Base-by-base conservation (phyloP, 2,113 vertebrate species). In the Oxyruncus cristatus region DNA sequence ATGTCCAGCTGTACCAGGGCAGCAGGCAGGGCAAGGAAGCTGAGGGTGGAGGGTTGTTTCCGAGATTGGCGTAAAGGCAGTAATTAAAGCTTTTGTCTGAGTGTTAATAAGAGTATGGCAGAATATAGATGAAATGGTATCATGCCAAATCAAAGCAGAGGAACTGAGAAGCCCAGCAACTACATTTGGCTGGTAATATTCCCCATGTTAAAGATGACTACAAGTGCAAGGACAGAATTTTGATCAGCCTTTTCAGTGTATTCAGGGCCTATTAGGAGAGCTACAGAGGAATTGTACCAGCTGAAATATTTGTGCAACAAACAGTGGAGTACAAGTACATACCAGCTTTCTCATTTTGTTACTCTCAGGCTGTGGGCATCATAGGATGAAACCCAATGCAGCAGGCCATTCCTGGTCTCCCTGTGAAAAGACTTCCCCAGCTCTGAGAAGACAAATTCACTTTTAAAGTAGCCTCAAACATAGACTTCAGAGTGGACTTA, bases 281-380 rank as follows among this genome's bases (percentile, higher is more conserved):
- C 21, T 68, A 27, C 11, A 62, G 39, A 67, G 39, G 39, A 75
- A 79, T 15, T 0, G 0, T 52, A 50, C 3, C 2, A 4, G 19
- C 7, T 49, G 53, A 81, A 74, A 49, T 37, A 81, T 10, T 42
- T 50, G 35, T 33, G 50, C 20, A 33, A 52, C 59, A 84, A 85
- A 80, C 0, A 1, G 17, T n/a, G 72, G 28, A 14, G 27, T 44
- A 65, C 26, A 61, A 66, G 26, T 14, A 46, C 37, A 23, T 7
- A 75, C 8, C 44, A 52, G 23, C 66, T 81, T 63, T 78, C n/a
- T 65, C 19, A 13, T 44, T 37, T n/a, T 4, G 20, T 30, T 17
- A 30, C 17, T 56, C 47, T 55, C 32, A 67, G 49, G 35, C 37
- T 55, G 15, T 47, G 26, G 49, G 21, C 89, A 58, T n/a, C 28